Percentiles rank a stretch among this genome's conserved stretches.
phyloP scores from a whole-genome alignment of 2,797 vertebrate species.

The Carcharodon carcharias region DNA sequence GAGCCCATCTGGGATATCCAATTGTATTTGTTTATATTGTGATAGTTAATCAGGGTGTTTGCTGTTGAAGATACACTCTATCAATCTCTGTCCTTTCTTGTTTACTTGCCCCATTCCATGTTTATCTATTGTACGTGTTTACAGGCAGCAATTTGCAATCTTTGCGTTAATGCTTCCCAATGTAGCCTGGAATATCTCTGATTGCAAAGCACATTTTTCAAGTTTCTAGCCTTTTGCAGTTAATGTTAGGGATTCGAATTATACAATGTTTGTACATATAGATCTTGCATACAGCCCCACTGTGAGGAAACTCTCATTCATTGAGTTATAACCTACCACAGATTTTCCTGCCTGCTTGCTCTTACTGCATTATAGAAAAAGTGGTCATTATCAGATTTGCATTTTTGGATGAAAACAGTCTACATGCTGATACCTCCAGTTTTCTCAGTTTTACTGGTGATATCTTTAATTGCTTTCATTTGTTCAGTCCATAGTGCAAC shows the following conservation, averaged over 20 bases:
- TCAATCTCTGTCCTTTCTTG: not conserved
- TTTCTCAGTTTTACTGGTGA: not conserved
- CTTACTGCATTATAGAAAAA: no score
- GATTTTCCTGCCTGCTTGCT: not conserved
- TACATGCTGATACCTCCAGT: not conserved
- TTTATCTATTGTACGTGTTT: not conserved
- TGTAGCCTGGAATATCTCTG: not conserved
- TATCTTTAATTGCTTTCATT: not conserved
- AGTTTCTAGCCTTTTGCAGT: not conserved
- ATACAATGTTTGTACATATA: not conserved
- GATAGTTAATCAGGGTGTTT: not conserved
- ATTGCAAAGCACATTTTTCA: not conserved
- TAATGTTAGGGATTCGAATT: not conserved
- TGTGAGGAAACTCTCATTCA: not conserved
- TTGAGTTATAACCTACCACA: not conserved
- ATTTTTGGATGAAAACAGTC: not conserved
- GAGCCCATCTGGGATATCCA: not conserved
- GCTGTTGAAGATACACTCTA: not conserved
- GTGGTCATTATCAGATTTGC: not conserved
- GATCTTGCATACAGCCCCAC: not conserved
- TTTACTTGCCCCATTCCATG: not conserved
- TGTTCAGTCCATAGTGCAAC: not conserved
- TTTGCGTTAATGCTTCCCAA: not conserved
- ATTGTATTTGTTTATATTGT: not conserved
- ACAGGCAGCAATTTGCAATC: not conserved